Percentiles rank a stretch among this genome's conserved stretches.
Evolutionary conservation across 1,140 invertebrate species (phyloP).

Genomic region (Drosophila lowei): DNA sequence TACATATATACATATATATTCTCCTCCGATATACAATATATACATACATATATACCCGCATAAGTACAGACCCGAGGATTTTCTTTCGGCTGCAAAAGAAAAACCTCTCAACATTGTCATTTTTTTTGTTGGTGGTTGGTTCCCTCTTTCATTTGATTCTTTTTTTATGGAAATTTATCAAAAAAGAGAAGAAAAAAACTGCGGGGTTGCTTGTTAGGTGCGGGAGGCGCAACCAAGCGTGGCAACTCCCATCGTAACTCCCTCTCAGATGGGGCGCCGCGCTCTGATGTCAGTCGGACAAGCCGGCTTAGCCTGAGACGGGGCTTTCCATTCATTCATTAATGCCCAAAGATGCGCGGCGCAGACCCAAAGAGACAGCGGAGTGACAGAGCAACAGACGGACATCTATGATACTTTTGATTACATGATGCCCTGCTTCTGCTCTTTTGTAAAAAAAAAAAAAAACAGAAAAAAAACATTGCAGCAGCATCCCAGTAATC

Average conservation of each 20-base stretch:
- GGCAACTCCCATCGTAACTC: conserved; percentile 32
- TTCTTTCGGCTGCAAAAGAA: conserved; percentile 43
- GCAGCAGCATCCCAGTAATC: conserved; percentile 55
- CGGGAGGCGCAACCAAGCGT: conserved; percentile 62
- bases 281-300: conserved; percentile 47
- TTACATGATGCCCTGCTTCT: conserved; percentile 63
- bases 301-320: conserved; percentile 58
- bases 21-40: no score
- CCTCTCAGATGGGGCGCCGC: conserved; percentile 11
- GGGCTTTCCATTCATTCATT: conserved; percentile 65
- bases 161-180: conserved; percentile 76
- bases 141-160: conserved; percentile 41
- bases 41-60: no score
- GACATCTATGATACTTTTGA: conserved; percentile 69
- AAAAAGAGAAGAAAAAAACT: conserved; percentile 9
- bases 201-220: conserved; percentile 17
- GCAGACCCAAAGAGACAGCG: conserved; percentile 2
- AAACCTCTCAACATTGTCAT: conserved; percentile 75
- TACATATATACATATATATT: conserved; percentile 1
- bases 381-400: conserved; percentile 6
- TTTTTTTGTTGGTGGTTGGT: conserved; percentile 47
- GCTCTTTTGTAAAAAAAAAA: neutral
- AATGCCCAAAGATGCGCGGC: conserved; percentile 38
- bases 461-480: conserved; percentile 22
- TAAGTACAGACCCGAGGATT: conserved; percentile 16